phyloP scores from a whole-genome alignment of 2,113 vertebrate genomes.

The Morone saxatilis region DNA sequence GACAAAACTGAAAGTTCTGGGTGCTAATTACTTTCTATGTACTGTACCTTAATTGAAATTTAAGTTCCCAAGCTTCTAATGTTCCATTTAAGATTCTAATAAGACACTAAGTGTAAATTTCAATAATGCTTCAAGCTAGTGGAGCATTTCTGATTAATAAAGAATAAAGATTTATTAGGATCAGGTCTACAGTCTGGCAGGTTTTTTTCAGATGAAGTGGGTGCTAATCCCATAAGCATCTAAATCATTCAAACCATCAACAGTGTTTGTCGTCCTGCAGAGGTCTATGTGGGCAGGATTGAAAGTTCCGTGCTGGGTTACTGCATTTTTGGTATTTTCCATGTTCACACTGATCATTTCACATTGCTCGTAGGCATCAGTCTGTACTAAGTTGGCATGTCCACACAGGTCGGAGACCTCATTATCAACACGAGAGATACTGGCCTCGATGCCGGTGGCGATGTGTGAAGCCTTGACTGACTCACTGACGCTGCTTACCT shows the following conservation, averaged over 20 bases:
- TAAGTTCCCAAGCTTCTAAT: slow-evolving; percentile 28
- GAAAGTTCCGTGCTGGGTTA: background rate
- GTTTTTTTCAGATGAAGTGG: background rate
- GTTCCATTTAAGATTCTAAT: slow-evolving; percentile 44
- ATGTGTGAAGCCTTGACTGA: slow-evolving; percentile 39
- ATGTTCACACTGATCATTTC: slow-evolving; percentile 1
- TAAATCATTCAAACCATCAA: slow-evolving; percentile 7
- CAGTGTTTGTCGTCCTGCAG: background rate
- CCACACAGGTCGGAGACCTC: slow-evolving; percentile 46
- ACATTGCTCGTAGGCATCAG: background rate
- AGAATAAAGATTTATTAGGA: slow-evolving; percentile 9
- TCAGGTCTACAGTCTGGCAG: background rate
- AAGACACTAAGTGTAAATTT: slow-evolving; percentile 42
- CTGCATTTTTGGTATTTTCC: background rate
- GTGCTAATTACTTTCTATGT: slow-evolving; percentile 38
- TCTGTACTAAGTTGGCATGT: slow-evolving; percentile 3
- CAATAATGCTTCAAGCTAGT: slow-evolving; percentile 30
- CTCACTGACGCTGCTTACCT: slow-evolving; percentile 54
- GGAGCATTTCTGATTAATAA: slow-evolving; percentile 49
- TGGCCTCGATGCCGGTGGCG: slow-evolving; percentile 18
- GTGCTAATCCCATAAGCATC: slow-evolving; percentile 11
- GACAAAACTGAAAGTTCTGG: slow-evolving; percentile 30
- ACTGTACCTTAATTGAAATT: slow-evolving; percentile 47
- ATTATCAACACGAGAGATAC: slow-evolving; percentile 40
- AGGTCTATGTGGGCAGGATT: background rate